Evolutionary conservation across 2,797 vertebrate species (phyloP).

Genomic region (Tenualosa ilisha): DNA sequence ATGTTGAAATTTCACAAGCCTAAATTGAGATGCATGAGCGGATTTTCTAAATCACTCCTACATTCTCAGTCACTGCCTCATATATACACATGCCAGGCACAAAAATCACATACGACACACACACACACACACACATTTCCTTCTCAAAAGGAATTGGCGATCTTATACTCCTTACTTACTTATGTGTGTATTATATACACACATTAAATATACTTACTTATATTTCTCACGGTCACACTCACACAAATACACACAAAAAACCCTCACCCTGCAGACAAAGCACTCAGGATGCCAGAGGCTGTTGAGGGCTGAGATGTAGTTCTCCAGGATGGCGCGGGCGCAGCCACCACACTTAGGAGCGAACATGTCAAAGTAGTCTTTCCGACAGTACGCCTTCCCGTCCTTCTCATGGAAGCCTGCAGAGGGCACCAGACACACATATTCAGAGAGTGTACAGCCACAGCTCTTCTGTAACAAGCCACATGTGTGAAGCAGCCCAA

Average conservation of each 20-base stretch:
- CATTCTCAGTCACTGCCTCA: not conserved
- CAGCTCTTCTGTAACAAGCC: not conserved
- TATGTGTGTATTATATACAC: too few species aligned
- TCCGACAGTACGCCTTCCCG: constrained; percentile 92
- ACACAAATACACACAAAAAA: not conserved
- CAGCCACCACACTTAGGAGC: constrained; percentile 95
- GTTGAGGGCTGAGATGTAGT: constrained; percentile 94
- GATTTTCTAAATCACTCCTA: not conserved
- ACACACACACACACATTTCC: not conserved
- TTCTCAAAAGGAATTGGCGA: too few species aligned
- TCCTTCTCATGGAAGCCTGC: constrained; percentile 94
- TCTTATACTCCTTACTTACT: too few species aligned
- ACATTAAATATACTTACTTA: too few species aligned
- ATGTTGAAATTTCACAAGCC: not conserved
- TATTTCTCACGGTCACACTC: too few species aligned
- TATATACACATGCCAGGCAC: not conserved
- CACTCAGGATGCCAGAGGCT: constrained; percentile 94
- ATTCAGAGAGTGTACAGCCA: not conserved
- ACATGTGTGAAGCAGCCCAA: not conserved
- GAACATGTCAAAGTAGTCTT: constrained; percentile 97
- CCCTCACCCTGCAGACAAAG: constrained; percentile 93
- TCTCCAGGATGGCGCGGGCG: constrained; percentile 90
- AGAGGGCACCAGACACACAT: constrained; percentile 42
- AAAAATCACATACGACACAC: not conserved
- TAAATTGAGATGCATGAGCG: not conserved